Conservation (phyloP, 2,888 invertebrate species). For the Oscheius sp. region DNA sequence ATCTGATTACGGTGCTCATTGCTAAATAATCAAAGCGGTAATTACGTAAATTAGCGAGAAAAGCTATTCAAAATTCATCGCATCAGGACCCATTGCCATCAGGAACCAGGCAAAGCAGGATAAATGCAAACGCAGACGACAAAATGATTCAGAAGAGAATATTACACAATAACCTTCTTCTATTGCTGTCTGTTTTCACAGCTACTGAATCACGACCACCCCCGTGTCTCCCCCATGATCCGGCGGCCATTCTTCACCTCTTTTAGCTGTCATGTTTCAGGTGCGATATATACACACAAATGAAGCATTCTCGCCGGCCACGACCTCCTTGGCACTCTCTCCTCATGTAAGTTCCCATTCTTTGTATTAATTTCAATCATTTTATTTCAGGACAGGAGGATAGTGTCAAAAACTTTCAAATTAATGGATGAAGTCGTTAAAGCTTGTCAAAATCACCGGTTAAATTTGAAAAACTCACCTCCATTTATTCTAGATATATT, state of each 20-base stretch:
- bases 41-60: no score
- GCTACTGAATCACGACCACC: no score
- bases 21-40: no score
- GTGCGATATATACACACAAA: constrained; percentile 36
- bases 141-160: no score
- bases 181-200: no score
- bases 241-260: not conserved
- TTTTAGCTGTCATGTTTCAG: constrained; percentile 9
- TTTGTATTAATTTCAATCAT: not conserved
- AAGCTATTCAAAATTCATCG: no score
- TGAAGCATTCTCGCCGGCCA: constrained; percentile 27
- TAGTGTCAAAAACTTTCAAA: constrained; percentile 64
- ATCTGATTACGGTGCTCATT: no score
- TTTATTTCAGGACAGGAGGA: constrained; percentile 61
- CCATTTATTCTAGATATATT: constrained; percentile 98
- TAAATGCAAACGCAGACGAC: no score
- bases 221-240: no score
- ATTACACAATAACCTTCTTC: no score
- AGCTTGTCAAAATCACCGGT: constrained; percentile 91
- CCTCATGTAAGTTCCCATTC: constrained; percentile 11
- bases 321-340: constrained; percentile 7
- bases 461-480: constrained; percentile 95
- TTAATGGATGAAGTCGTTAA: constrained; percentile 83
- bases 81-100: no score
- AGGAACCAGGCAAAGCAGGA: no score